Base-by-base conservation (phyloP, 2,888 invertebrate species). In the Diabrotica balteata region DNA sequence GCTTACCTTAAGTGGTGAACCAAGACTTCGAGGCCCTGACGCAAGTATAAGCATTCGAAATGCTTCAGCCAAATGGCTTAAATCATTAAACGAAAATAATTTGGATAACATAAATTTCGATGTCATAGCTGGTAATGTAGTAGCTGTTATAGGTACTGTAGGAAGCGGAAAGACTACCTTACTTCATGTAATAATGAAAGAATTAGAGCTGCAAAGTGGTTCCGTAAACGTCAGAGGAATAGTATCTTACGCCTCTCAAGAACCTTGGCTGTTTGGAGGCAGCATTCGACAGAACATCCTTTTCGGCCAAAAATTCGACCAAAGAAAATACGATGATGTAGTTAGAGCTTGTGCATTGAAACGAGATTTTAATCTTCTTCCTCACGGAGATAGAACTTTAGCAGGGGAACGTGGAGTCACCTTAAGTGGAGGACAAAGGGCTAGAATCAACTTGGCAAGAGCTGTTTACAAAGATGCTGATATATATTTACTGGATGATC, bases 281-380 rank as follows among this genome's bases (percentile, higher is more conserved):
- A 80, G 93, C 71, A 90, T 98, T 0, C 87, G 93, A n/a, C 95
- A 97, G 78, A 98, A 98, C 82, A 94, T 98, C 72, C 82, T 95
- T 2, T 97, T 98, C 82, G 97, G 96, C 0, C 89, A 88, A 79
- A 85, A 87, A 72, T 91, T 88, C 89, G 90, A 91, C 74, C 85
- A 88, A 43, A 86, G 88, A 44, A 86, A 89, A 17, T 91, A 87
- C 82, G 91, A 87, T 81, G 85, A 89, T 68, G 90, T 90, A 46
- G 85, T 94, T 1, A 87, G 88, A 53, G 90, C 89, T 0, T 92
- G 92, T 78, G 90, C 91, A 4, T 85, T 93, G 59, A 89, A 89
- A 78, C 83, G 88, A 68, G 95, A 95, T 82, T 90, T 95, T 77
- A 83, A 86, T 7, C 84, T 92, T 71, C 87, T 95, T 78, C 91